Evolutionary conservation across 64 coral and sea anemone species (phyloP).

Genomic region (Pocillopora damicornis): DNA sequence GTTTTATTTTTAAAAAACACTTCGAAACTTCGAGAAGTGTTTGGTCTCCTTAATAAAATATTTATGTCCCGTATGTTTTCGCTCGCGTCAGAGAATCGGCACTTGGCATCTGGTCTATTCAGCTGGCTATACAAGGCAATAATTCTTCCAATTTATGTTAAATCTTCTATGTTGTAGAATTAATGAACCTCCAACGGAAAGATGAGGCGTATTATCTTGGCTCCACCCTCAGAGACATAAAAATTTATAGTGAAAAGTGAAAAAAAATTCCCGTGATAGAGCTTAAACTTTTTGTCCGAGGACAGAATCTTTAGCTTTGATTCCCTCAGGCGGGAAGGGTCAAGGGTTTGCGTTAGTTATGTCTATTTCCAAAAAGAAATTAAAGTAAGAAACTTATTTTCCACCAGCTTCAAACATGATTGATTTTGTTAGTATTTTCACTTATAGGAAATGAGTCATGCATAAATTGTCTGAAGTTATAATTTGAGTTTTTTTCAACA

Average conservation of each 20-base stretch:
- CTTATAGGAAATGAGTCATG: background rate
- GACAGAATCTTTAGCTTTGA: too few relatives aligned
- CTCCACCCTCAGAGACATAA: background rate
- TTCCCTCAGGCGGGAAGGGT: too few relatives aligned
- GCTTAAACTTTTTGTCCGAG: too few relatives aligned
- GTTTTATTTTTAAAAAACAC: background rate
- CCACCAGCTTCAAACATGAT: background rate
- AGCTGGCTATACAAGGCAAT: background rate
- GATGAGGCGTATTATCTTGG: background rate
- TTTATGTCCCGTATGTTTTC: conserved; percentile 6
- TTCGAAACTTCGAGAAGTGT: background rate
- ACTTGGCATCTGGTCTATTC: background rate
- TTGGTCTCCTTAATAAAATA: conserved; percentile 24
- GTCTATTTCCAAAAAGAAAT: too few relatives aligned
- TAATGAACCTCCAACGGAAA: background rate
- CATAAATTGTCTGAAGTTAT: background rate
- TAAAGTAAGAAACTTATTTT: too few relatives aligned
- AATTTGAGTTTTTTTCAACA: background rate
- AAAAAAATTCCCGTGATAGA: too few relatives aligned
- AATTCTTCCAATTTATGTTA: background rate
- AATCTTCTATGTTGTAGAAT: background rate
- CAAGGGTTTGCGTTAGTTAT: too few relatives aligned
- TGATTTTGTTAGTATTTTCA: background rate
- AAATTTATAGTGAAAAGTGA: background rate
- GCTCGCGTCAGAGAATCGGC: background rate